Percentiles rank a stretch among this genome's conserved stretches.
phyloP scores from a whole-genome alignment of 2,797 vertebrate genomes.

The Lithobates pipiens region DNA sequence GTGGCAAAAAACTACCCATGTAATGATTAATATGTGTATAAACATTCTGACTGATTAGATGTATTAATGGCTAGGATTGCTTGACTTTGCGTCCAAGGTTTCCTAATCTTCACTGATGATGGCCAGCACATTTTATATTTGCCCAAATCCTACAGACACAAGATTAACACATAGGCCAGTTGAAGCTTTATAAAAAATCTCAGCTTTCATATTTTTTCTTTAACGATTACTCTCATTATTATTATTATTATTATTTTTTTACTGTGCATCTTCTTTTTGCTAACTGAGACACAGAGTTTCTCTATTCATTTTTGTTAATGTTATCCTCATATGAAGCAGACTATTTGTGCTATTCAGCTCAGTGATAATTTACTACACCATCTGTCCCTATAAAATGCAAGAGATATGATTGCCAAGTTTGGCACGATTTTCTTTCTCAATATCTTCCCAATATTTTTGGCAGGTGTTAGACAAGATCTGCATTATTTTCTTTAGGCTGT shows the following conservation, averaged over 20 bases:
- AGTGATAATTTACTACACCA: slow-evolving; percentile 45
- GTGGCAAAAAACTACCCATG: neutral
- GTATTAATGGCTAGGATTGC: neutral
- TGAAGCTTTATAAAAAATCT: neutral
- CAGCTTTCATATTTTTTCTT: neutral
- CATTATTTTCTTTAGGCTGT: slow-evolving; percentile 5
- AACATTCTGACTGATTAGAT: neutral
- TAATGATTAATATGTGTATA: neutral
- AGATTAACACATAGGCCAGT: neutral
- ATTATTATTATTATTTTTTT: neutral
- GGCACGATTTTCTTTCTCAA: neutral
- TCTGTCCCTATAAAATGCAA: slow-evolving; percentile 41
- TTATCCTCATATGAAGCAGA: slow-evolving; percentile 7
- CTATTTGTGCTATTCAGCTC: slow-evolving; percentile 33
- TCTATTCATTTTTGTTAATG: neutral
- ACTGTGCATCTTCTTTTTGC: neutral
- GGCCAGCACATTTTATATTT: neutral
- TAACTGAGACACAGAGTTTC: neutral
- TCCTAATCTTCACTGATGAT: too few species aligned
- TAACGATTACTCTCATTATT: neutral
- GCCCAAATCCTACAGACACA: neutral
- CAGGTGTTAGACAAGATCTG: slow-evolving; percentile 21
- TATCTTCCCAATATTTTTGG: slow-evolving; percentile 16
- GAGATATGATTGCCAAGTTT: slow-evolving; percentile 18
- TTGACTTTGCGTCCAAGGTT: neutral